phyloP scores from a whole-genome alignment of 2,888 invertebrate species.

The Molorchus minor region DNA sequence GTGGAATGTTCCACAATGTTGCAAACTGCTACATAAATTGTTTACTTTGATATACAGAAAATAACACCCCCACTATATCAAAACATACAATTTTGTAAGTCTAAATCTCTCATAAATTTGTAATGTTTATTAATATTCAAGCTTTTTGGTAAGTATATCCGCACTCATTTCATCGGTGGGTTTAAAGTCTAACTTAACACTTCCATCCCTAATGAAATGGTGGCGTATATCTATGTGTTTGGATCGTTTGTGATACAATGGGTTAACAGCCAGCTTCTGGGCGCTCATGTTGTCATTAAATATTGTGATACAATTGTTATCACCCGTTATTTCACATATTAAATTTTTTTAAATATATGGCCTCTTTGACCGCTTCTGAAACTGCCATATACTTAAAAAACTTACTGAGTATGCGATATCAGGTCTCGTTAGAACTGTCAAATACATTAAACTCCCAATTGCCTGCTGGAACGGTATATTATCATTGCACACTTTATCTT shows the following conservation, averaged over 20 bases:
- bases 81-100: too few relatives aligned
- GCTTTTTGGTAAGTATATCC: constrained; percentile 22
- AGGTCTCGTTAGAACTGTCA: constrained; percentile 22
- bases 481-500: not conserved
- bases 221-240: too few relatives aligned
- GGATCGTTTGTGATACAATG: constrained; percentile 22
- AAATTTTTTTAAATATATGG: constrained; percentile 26
- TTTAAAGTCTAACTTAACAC: not conserved
- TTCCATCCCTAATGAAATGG: constrained; percentile 25
- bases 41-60: too few relatives aligned
- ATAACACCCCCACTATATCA: too few relatives aligned
- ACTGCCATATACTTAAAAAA: constrained; percentile 42
- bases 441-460: constrained; percentile 29
- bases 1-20: too few relatives aligned
- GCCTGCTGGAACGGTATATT: constrained; percentile 21
- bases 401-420: constrained; percentile 24
- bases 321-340: constrained; percentile 16
- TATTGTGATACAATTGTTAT: too few relatives aligned
- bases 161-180: constrained; percentile 10
- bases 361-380: constrained; percentile 40
- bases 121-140: constrained; percentile 13
- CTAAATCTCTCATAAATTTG: constrained; percentile 15
- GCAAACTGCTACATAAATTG: too few relatives aligned
- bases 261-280: constrained; percentile 22
- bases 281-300: constrained; percentile 32